phyloP scores from a whole-genome alignment of 2,797 vertebrate genomes.

The Amblyopsis hoosieri region DNA sequence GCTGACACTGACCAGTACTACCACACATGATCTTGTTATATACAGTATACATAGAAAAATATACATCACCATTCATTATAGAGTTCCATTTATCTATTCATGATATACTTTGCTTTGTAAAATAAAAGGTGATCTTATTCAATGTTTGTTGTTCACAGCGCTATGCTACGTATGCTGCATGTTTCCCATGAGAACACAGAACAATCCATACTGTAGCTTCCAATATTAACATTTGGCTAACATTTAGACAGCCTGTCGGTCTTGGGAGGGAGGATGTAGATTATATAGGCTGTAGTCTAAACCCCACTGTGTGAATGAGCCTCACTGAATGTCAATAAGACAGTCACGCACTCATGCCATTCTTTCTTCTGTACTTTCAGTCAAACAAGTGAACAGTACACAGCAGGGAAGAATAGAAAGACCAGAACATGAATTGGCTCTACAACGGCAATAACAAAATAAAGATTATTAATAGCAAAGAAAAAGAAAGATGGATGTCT shows the following conservation, averaged over 20 bases:
- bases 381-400: constrained; percentile 58
- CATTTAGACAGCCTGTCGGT: constrained; percentile 30
- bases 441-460: constrained; percentile 48
- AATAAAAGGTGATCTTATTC: constrained; percentile 57
- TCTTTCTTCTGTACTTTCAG: constrained; percentile 56
- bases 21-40: constrained; percentile 80
- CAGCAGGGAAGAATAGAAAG: constrained; percentile 49
- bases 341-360: constrained; percentile 73
- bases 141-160: too few relatives aligned
- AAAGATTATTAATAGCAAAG: constrained; percentile 49
- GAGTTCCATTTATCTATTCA: constrained; percentile 67
- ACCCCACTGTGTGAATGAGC: constrained; percentile 29
- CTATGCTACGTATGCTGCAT: constrained; percentile 10
- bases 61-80: constrained; percentile 77
- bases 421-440: constrained; percentile 58
- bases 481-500: constrained; percentile 12
- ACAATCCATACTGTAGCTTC: constrained; percentile 24
- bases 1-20: constrained; percentile 72
- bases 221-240: constrained; percentile 33
- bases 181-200: constrained; percentile 20
- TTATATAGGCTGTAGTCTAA: neutral
- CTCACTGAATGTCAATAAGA: constrained; percentile 48
- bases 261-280: neutral
- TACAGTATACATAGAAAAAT: constrained; percentile 68
- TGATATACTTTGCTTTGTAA: constrained; percentile 73